phyloP scores from a whole-genome alignment of 2,888 invertebrate genomes.

The Nowickia ferox region DNA sequence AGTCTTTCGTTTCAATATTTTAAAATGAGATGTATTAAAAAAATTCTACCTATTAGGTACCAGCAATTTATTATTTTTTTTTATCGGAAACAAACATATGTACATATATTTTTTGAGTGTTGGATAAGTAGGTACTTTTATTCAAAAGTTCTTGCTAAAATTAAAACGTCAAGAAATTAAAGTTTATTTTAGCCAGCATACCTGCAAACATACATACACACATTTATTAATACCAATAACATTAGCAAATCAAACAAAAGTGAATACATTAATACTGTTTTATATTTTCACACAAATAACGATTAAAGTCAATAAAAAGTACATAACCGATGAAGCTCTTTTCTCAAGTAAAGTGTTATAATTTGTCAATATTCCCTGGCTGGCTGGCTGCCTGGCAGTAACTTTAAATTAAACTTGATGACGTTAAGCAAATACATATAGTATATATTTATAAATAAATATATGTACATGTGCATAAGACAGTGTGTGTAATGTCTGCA shows the following conservation, averaged over 20 bases:
- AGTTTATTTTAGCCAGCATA: neutral
- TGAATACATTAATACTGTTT: slow-evolving; percentile 3
- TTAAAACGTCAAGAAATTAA: neutral
- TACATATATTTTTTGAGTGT: neutral
- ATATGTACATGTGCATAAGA: slow-evolving; percentile 4
- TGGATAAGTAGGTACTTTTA: neutral
- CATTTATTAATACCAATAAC: neutral
- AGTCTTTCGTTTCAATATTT: slow-evolving; percentile 1
- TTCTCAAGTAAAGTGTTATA: slow-evolving; percentile 54
- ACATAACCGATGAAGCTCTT: slow-evolving; percentile 14
- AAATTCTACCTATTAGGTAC: neutral
- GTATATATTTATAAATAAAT: no score
- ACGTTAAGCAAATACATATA: slow-evolving; percentile 59
- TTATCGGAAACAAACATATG: neutral
- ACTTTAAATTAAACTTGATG: slow-evolving; percentile 58
- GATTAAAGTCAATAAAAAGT: slow-evolving; percentile 44
- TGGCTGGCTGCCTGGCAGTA: slow-evolving; percentile 26
- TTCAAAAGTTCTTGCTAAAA: neutral
- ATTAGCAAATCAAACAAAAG: slow-evolving; percentile 28
- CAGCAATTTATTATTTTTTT: no score
- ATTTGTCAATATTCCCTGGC: slow-evolving; percentile 53
- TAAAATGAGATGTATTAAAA: no score
- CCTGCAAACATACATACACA: neutral
- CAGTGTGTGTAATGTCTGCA: slow-evolving; percentile 20
- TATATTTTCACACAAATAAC: slow-evolving; percentile 29